Evolutionary conservation across 2,113 vertebrate species (phyloP).

Genomic region (Cyphomyrus discorhynchus): DNA sequence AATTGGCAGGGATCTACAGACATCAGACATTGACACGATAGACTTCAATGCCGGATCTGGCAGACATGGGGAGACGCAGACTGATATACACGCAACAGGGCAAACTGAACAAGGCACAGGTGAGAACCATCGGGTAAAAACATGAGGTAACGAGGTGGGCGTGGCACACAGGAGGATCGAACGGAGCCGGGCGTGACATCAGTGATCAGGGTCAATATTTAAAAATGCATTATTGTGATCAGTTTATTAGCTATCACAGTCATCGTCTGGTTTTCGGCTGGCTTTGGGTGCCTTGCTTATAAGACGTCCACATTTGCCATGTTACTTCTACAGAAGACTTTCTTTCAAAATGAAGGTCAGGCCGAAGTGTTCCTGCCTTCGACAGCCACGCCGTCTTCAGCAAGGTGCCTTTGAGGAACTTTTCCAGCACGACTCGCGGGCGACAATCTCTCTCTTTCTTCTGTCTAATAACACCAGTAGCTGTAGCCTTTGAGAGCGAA

Average conservation of each 20-base stretch:
- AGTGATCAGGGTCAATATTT: neutral
- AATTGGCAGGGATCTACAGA: no score
- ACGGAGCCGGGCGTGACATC: no score
- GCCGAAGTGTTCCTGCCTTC: neutral
- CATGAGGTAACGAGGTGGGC: no score
- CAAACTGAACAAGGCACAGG: no score
- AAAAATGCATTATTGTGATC: neutral
- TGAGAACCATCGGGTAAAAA: no score
- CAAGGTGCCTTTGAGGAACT: neutral
- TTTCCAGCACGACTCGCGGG: neutral
- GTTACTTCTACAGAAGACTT: neutral
- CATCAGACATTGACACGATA: no score
- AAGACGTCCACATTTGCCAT: neutral
- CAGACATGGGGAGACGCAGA: no score
- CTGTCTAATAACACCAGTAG: conserved; percentile 58
- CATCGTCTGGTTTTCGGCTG: neutral
- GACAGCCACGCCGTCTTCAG: neutral
- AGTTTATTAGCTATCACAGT: neutral
- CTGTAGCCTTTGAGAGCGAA: conserved; percentile 25
- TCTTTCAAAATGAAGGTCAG: neutral
- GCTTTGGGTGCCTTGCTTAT: neutral
- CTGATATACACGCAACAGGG: no score
- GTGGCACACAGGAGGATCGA: no score
- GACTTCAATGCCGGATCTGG: no score
- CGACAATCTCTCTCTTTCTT: neutral